Evolutionary conservation across 2,113 vertebrate genomes (phyloP), one percentile per base, ranked within the genome.

Genomic region (Silurus asotus): DNA sequence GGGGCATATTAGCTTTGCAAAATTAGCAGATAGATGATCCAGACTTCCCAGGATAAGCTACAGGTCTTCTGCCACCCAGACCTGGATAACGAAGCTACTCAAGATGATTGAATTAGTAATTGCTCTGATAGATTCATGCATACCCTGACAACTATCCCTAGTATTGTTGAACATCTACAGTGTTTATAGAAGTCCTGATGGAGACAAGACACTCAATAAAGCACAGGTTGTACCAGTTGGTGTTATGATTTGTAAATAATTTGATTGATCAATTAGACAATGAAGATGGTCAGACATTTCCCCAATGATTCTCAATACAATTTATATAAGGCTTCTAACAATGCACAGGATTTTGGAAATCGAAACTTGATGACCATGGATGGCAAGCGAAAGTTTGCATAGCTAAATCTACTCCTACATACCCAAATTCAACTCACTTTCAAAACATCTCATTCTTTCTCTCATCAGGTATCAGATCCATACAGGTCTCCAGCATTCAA

Each of bases 401-500:
- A 25, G 45, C 49, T 37, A 15, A 53, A 82, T 23, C 10, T 15
- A 15, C 19, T 77, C 11, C 72, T 53, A 0, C 72, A 51, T 19
- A 53, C 48, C 10, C 20, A 51, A 13, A 55, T 45, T 45, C 17
- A 20, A 17, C 14, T 11, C 9, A 37, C 17, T 8, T 58, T 7
- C 55, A 77, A 77, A 77, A 45, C 9, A 19, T 48, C 28, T 84
- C 49, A 15, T 17, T 8, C 45, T 69, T 9, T 61, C 6, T 49
- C 48, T 81, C 8, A 51, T 72, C 91, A 99, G 98, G 94, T 99
- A 99, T 90, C 98, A 99, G 93, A 99, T 99, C 90, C 98, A 99
- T 88, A 99, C 98, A 0, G 98, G 98, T 8, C 93, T 99, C 61
- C 98, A 99, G 91, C 98, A 99, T 90, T 99, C 98, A 84, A 99